Base-by-base conservation (phyloP, 2,113 vertebrate species). In the Coturnix japonica region DNA sequence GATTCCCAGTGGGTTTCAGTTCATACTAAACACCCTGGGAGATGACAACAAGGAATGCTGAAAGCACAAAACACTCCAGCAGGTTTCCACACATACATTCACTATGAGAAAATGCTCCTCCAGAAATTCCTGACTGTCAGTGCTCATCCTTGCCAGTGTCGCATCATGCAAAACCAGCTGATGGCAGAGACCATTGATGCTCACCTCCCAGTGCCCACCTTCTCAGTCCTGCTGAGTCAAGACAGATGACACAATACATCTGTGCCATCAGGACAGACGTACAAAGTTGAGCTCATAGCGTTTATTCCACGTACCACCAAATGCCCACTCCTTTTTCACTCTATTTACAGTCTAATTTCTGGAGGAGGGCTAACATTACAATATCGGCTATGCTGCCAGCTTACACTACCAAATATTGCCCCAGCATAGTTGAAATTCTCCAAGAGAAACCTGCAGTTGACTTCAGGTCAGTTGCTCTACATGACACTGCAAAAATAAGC, bases 221-320 rank as follows among this genome's bases (percentile, higher is more conserved):
- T 19, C 37, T 35, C 67, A 66, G 23, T 49, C 71, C 39, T 79
- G 53, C 37, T 46, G 61, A 60, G 65, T 77, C 51, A 63, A 60
- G 35, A 43, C 57, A 74, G 73, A 47, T 37, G 14, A 1, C 22
- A 22, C n/a, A 33, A 1, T 25, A 22, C 30, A 33, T 60, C 76
- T 78, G 26, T 33, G 47, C 33, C 13, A 0, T 43, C 78, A 79
- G 0, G 1, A 37, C 2, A 17, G 2, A 41, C 54, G n/a, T 41
- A 7, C 35, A 14, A 60, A 81, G 43, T 9, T 39, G 23, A 81
- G 20, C 54, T 77, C n/a, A n/a, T 0, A 85, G 47, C 37, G 6
- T 39, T 85, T 65, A 59, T 53, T 69, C 69, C 11, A 7, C 6
- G 5, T 13, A 35, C 21, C 26, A 67, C 14, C n/a, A 61, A 69